Conservation (phyloP, 1,140 invertebrate species). For the Pogonomyrmex barbatus region DNA sequence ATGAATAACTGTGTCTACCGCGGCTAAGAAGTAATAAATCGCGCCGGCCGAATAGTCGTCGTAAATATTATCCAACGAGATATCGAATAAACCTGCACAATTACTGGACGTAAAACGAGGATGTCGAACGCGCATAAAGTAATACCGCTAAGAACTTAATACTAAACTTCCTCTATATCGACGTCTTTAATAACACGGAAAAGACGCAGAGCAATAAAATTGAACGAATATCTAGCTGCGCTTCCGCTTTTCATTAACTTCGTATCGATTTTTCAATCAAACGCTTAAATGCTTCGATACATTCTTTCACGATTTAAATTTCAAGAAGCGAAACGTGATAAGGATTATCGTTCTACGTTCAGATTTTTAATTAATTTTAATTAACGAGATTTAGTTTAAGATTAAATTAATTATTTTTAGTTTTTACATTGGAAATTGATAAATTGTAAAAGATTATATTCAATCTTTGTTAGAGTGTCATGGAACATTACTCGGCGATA, state of each 20-base stretch:
- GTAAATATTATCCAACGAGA: constrained; percentile 61
- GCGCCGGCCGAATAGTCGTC: constrained; percentile 39
- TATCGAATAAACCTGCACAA: constrained; percentile 34
- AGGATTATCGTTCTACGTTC: background rate
- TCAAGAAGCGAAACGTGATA: background rate
- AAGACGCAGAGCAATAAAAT: constrained; percentile 11
- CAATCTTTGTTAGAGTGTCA: background rate
- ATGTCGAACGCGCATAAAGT: constrained; percentile 3
- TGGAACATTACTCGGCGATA: background rate
- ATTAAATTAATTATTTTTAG: background rate
- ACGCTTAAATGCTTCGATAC: background rate
- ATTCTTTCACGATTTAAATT: background rate
- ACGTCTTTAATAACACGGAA: constrained; percentile 6
- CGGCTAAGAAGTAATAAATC: constrained; percentile 51
- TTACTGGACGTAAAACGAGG: constrained; percentile 31
- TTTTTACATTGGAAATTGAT: background rate
- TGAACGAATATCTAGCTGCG: background rate
- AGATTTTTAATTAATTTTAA: background rate
- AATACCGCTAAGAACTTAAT: background rate
- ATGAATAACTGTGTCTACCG: constrained; percentile 23
- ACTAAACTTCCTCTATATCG: constrained; percentile 8
- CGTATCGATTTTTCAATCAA: background rate
- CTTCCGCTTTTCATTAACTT: constrained; percentile 29
- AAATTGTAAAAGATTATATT: background rate
- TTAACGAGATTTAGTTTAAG: background rate